These are phyloP conservation scores for Pollicipes pollicipes DNA, from an alignment of 1,140 invertebrate genomes.

Conservation along the genomic window DNA sequence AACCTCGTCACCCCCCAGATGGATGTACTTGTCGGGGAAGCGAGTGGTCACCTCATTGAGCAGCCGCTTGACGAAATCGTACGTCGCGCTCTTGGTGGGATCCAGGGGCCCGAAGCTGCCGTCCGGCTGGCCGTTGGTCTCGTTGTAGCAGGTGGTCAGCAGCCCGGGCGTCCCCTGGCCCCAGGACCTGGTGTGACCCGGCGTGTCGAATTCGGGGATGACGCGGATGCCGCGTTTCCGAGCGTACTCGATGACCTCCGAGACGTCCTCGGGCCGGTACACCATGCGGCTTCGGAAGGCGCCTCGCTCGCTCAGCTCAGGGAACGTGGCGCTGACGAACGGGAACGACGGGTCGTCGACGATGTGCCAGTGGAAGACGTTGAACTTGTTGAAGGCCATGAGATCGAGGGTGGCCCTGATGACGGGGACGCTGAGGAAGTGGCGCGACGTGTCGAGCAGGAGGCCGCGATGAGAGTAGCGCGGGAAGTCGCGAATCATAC, in stretches of 20 bases:
- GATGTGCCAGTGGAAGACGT: constrained; percentile 90
- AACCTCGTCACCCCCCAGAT: constrained; percentile 85
- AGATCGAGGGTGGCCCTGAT: constrained; percentile 51
- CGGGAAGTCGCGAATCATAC: constrained; percentile 38
- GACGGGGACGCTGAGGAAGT: constrained; percentile 47
- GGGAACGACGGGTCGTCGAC: constrained; percentile 83
- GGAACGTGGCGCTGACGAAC: constrained; percentile 55
- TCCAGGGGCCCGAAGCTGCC: constrained; percentile 57
- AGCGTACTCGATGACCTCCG: constrained; percentile 54
- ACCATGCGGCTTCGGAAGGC: constrained; percentile 48
- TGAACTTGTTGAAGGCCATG: constrained; percentile 76
- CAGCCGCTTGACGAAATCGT: constrained; percentile 44
- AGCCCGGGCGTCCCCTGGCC: constrained; percentile 47
- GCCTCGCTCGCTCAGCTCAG: constrained; percentile 47
- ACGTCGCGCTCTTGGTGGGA: constrained; percentile 43
- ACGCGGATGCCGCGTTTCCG: constrained; percentile 66
- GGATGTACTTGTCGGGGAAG: constrained; percentile 61
- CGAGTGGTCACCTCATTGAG: constrained; percentile 45
- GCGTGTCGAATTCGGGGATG: constrained; percentile 81
- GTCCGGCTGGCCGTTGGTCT: constrained; percentile 27
- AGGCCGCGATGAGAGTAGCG: constrained; percentile 44
- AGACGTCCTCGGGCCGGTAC: constrained; percentile 46
- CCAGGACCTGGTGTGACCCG: constrained; percentile 75
- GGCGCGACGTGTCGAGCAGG: constrained; percentile 62
- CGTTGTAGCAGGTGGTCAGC: constrained; percentile 50